A percentile compares a stretch with the other conserved stretches of the same genome.
Conservation (phyloP, 2,797 vertebrate species). For the Thamnophis elegans region DNA sequence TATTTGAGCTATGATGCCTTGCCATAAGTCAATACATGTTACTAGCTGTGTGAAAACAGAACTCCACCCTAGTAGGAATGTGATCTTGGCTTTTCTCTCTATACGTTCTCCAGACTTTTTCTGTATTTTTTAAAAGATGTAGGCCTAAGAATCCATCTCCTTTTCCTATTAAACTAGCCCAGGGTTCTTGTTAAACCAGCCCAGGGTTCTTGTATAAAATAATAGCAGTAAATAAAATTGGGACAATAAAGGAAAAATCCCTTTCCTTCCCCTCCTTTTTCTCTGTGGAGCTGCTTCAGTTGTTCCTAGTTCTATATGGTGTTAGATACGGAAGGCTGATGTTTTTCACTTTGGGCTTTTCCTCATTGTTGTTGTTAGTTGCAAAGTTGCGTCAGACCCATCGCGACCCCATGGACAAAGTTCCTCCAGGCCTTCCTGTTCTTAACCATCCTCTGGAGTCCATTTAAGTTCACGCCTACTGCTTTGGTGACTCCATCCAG, state of each 20-base stretch:
- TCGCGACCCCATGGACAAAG: too few relatives aligned
- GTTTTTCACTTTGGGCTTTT: neutral
- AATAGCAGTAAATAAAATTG: neutral
- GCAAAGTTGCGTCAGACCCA: too few relatives aligned
- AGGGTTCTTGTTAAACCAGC: neutral
- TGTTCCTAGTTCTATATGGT: neutral
- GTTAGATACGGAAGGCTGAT: neutral
- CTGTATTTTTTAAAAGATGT: neutral
- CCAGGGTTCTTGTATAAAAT: neutral
- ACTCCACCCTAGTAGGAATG: conserved; percentile 26
- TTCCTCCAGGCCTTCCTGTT: too few relatives aligned
- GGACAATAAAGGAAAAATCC: neutral
- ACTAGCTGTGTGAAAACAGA: conserved; percentile 18
- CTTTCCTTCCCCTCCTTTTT: neutral
- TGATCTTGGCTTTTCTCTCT: conserved; percentile 4
- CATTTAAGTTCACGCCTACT: too few relatives aligned
- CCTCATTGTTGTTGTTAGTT: neutral
- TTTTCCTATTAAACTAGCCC: neutral
- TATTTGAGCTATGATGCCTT: conserved; percentile 7
- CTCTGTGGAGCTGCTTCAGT: neutral
- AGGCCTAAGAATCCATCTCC: neutral
- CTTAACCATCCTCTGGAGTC: too few relatives aligned
- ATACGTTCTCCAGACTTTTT: neutral
- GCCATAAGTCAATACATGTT: conserved; percentile 15
- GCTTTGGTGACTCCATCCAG: too few relatives aligned